These are phyloP conservation scores for Olivierus martensii DNA, from an alignment of 1,140 invertebrate species.

Conservation along the genomic window DNA sequence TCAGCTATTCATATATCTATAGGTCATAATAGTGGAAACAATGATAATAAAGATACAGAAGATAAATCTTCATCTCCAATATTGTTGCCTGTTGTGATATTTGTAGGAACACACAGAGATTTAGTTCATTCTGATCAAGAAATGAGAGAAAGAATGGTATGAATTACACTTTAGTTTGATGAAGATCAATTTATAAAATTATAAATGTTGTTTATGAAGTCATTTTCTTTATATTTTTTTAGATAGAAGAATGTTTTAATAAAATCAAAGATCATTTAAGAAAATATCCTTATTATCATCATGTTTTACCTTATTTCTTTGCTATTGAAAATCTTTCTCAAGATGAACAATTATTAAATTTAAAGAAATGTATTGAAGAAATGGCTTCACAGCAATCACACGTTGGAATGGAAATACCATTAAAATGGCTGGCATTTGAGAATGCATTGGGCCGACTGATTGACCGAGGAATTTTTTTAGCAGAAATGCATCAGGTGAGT, in stretches of 20 bases:
- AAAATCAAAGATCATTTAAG: background rate
- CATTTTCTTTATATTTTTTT: background rate
- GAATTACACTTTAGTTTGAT: no score
- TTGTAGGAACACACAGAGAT: slow-evolving; percentile 31
- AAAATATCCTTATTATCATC: background rate
- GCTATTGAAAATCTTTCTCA: background rate
- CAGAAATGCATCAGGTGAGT: slow-evolving; percentile 23
- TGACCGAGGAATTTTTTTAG: slow-evolving; percentile 27
- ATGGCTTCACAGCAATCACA: slow-evolving; percentile 28
- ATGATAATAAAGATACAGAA: background rate
- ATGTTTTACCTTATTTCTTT: background rate
- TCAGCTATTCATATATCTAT: slow-evolving; percentile 17
- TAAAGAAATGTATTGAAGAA: slow-evolving; percentile 26
- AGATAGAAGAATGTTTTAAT: background rate
- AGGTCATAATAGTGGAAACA: background rate
- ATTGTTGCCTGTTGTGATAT: slow-evolving; percentile 30
- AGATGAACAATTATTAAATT: slow-evolving; percentile 21
- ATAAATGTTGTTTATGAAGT: background rate
- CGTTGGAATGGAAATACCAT: slow-evolving; percentile 33
- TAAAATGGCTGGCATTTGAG: slow-evolving; percentile 33
- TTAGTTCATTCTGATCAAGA: slow-evolving; percentile 3
- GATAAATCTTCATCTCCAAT: slow-evolving; percentile 11
- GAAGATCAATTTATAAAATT: background rate
- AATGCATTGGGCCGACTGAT: slow-evolving; percentile 27
- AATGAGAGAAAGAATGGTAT: background rate